phyloP scores from a whole-genome alignment of 2,888 invertebrate species.

The Anthophora plumipes region DNA sequence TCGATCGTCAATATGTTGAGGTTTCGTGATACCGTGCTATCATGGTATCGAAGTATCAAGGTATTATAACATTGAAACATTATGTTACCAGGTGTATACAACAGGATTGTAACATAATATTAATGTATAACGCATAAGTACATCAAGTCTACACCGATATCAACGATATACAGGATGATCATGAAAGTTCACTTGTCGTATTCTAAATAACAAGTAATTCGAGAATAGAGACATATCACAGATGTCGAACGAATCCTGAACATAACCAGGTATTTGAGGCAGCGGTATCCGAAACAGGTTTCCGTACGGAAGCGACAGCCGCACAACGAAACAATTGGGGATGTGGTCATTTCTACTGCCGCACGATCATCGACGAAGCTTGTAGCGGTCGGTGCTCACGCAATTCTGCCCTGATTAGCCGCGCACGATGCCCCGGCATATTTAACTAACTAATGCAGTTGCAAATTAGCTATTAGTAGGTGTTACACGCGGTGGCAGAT shows the following conservation, averaged over 20 bases:
- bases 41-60: too few species aligned
- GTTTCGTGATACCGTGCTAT: not conserved
- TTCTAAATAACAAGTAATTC: not conserved
- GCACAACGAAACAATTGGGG: constrained; percentile 49
- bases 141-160: too few species aligned
- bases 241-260: not conserved
- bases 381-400: constrained; percentile 35
- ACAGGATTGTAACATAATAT: too few species aligned
- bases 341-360: constrained; percentile 43
- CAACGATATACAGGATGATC: too few species aligned
- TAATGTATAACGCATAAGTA: too few species aligned
- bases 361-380: constrained; percentile 40
- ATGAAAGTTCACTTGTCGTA: too few species aligned
- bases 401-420: constrained; percentile 74
- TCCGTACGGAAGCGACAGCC: not conserved
- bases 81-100: too few species aligned
- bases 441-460: constrained; percentile 80
- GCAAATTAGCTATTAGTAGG: constrained; percentile 80
- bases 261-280: constrained; percentile 3
- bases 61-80: too few species aligned
- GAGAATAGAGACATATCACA: not conserved
- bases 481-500: constrained; percentile 75
- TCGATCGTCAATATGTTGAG: not conserved
- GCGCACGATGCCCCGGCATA: constrained; percentile 69
- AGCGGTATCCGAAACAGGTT: constrained; percentile 12